Evolutionary conservation across 2,888 invertebrate species (phyloP), one percentile per base, ranked within the genome.

Genomic region (Shargacucullia verbasci): DNA sequence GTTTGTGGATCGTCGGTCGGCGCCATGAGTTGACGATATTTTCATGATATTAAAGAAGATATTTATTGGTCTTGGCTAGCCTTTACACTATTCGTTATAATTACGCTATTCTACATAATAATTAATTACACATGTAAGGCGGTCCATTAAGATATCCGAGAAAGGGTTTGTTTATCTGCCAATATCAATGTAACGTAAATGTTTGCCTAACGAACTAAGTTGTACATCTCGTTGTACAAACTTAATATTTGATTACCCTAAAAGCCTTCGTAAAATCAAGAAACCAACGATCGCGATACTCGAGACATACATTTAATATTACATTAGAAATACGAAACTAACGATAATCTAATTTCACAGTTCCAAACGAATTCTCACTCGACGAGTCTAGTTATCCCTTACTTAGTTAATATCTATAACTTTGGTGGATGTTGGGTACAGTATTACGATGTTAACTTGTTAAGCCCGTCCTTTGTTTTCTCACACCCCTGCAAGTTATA

Each of bases 381-480:
- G 31, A 53, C 44, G 44, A 54, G 55, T 47, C 70, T 55, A 52
- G 65, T 74, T 74, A 60, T 59, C 59, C 75, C 37, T 64, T 50
- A 38, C 56, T 15, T 45, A 50, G 45, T 71, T 66, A 62, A 62
- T 66, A 72, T 58, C 57, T 55, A 41, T 59, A 72, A 62, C 49
- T 71, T 62, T 46, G 8, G 45, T 29, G 55, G 39, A 45, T 54
- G 60, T 64, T 44, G 56, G 55, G 63, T 52, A 56, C 45, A 73
- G 73, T 72, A 78, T 71, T 69, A 70, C 59, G 69, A 63, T 66
- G 70, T 69, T 69, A 75, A 73, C 69, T 80, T 77, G 75, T 76
- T 78, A 75, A 80, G 81, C 67, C 69, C 67, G 68, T 76, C 74
- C 77, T 83, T 82, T 83, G 80, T 83, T 80, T 82, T 75, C 73